Conservation (phyloP, 2,113 vertebrate genomes). For the Bubalus kerabau region DNA sequence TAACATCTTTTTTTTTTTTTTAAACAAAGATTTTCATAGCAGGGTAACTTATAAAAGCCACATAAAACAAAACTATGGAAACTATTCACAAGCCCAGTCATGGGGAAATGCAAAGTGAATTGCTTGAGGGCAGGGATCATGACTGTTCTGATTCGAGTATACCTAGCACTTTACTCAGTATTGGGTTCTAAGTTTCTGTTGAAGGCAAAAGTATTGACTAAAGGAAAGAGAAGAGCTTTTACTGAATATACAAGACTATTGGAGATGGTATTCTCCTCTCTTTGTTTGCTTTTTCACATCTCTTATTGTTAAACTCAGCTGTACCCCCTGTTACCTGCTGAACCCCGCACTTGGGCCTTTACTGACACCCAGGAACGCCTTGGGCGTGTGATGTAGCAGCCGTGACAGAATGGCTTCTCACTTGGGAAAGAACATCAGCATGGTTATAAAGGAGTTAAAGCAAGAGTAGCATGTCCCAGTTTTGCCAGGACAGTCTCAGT, state of each 20-base stretch:
- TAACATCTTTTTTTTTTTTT: not conserved
- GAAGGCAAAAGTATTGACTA: not conserved
- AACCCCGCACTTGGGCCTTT: not conserved
- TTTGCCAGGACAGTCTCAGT: not conserved
- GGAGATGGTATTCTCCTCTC: not conserved
- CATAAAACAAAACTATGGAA: not conserved
- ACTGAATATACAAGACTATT: not conserved
- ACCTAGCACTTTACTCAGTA: not conserved
- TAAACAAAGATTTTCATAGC: not conserved
- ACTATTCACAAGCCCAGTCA: not conserved
- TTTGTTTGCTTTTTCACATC: not conserved
- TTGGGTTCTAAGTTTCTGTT: not conserved
- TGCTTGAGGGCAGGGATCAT: not conserved
- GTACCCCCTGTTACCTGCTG: not conserved
- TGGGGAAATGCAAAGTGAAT: not conserved
- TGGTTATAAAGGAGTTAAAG: not conserved
- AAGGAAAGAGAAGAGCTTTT: not conserved
- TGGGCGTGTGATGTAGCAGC: not conserved
- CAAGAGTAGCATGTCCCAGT: not conserved
- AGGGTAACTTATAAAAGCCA: not conserved
- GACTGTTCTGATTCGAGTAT: not conserved
- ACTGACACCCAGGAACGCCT: not conserved
- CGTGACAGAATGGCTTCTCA: not conserved
- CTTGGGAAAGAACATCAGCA: not conserved
- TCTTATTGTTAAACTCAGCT: not conserved